A percentile compares a stretch with the other conserved stretches of the same genome.
Conservation (phyloP, 2,888 invertebrate species). For the Drosophila mulleri region DNA sequence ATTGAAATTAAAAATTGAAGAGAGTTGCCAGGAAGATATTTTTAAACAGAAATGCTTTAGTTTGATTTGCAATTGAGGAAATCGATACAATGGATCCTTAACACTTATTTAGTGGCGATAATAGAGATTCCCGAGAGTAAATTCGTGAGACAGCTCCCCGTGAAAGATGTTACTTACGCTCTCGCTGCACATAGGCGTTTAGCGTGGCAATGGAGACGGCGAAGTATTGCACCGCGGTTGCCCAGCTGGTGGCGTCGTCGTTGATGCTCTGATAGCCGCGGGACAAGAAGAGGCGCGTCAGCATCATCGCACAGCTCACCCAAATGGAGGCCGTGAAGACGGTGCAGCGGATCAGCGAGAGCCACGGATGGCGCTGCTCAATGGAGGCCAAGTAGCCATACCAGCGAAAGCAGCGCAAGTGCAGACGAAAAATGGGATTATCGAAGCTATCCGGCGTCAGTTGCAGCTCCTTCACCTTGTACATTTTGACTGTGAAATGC, state of each 20-base stretch:
- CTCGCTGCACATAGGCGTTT: constrained; percentile 69
- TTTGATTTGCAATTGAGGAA: too few relatives aligned
- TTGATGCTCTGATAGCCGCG: constrained; percentile 55
- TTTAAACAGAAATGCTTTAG: too few relatives aligned
- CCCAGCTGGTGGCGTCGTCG: constrained; percentile 66
- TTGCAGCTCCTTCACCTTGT: constrained; percentile 54
- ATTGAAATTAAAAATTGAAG: too few relatives aligned
- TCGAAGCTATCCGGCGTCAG: constrained; percentile 60
- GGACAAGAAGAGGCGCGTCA: constrained; percentile 48
- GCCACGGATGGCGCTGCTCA: constrained; percentile 52
- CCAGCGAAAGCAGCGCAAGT: constrained; percentile 61
- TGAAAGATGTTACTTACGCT: constrained; percentile 52
- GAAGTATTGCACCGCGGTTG: constrained; percentile 71
- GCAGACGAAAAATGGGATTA: constrained; percentile 62
- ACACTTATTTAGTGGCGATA: too few relatives aligned
- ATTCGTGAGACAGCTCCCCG: too few relatives aligned
- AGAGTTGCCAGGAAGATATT: too few relatives aligned
- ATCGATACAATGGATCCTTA: too few relatives aligned
- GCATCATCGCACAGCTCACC: constrained; percentile 58
- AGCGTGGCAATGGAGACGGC: constrained; percentile 69
- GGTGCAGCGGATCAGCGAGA: constrained; percentile 58
- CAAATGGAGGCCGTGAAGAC: constrained; percentile 71
- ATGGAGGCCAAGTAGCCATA: constrained; percentile 68
- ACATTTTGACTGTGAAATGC: constrained; percentile 45
- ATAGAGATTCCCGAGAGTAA: too few relatives aligned